Evolutionary conservation across 2,797 vertebrate species (phyloP), one percentile per base, ranked within the genome.

Genomic region (Chloroceryle amazona): DNA sequence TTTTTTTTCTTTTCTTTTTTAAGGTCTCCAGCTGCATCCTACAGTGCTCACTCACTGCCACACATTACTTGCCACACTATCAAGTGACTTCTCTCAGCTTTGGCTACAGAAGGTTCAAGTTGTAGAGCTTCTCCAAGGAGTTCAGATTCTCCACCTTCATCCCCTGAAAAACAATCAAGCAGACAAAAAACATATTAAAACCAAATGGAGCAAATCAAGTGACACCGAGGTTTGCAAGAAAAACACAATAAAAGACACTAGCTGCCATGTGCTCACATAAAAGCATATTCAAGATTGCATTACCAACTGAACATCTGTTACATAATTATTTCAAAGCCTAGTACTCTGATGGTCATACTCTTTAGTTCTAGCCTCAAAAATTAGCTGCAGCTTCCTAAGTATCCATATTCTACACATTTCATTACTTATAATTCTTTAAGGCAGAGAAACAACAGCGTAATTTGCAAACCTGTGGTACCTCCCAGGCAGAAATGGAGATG

Each of bases 1-100:
- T 29, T 49, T 54, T 21, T 11, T 39, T 28, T n/a, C 60, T 86
- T 20, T 60, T 61, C 16, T 12, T 83, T 52, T 86, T 89, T 84
- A 93, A 95, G 51, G 26, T 97, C 96, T 96, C 92, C 89, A 76
- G 67, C 84, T 89, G 90, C 67, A 94, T 95, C 82, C 58, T 92
- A 51, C 11, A 83, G 90, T 41, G 90, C 58, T 99, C 98, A 99
- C 96, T 99, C 98, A 60, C 93, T 98, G 91, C 96, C 97, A 72
- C 83, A 97, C 96, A 98, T 97, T 93, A 99, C 98, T 98, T 99
- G 99, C 99, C 99, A 99, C 79, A 99, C 99, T 73, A 99, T 99
- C 79, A 99, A 99, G 97, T 99, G 99, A 98, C 99, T 99, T 94
- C 99, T 98, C 97, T 99, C 99, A 1, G 99, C 99, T 98, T 99